Evolutionary conservation across 2,113 vertebrate genomes (phyloP).

Genomic region (Nannobrachium achirus): DNA sequence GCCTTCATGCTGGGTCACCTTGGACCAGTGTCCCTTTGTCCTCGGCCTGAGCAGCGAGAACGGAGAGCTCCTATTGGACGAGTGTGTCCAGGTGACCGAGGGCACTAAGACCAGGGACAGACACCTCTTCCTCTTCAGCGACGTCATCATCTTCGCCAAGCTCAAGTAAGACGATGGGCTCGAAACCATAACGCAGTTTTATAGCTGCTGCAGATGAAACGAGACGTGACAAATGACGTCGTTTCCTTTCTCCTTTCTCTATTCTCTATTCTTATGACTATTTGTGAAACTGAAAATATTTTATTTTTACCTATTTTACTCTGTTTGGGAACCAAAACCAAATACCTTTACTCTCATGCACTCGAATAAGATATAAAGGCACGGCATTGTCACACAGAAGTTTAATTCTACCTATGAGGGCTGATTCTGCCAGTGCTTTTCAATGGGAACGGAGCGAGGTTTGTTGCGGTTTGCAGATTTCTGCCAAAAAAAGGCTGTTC

Average conservation of each 20-base stretch:
- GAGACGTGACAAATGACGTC: conserved; percentile 7
- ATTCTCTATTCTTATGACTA: too few species aligned
- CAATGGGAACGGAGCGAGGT: too few species aligned
- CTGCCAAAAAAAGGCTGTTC: too few species aligned
- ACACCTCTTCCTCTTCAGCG: conserved; percentile 77
- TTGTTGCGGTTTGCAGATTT: too few species aligned
- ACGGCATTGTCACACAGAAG: too few species aligned
- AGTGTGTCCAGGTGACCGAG: conserved; percentile 69
- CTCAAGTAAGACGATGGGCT: conserved; percentile 68
- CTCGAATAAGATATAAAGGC: too few species aligned
- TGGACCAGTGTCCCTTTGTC: conserved; percentile 78
- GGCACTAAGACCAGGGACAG: conserved; percentile 69
- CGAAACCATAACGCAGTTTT: too few species aligned
- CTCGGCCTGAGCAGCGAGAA: conserved; percentile 71
- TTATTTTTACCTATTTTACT: neutral
- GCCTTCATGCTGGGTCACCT: conserved; percentile 49
- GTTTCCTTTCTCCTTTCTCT: neutral
- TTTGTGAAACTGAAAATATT: neutral
- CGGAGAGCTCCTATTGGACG: conserved; percentile 72
- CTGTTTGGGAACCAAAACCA: too few species aligned
- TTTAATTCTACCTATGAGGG: too few species aligned
- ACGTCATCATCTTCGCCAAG: conserved; percentile 75
- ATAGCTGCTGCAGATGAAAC: neutral
- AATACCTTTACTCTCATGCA: too few species aligned
- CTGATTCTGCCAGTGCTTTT: too few species aligned